Base-by-base conservation (phyloP, 1,140 invertebrate genomes). In the Dendrolimus kikuchii region DNA sequence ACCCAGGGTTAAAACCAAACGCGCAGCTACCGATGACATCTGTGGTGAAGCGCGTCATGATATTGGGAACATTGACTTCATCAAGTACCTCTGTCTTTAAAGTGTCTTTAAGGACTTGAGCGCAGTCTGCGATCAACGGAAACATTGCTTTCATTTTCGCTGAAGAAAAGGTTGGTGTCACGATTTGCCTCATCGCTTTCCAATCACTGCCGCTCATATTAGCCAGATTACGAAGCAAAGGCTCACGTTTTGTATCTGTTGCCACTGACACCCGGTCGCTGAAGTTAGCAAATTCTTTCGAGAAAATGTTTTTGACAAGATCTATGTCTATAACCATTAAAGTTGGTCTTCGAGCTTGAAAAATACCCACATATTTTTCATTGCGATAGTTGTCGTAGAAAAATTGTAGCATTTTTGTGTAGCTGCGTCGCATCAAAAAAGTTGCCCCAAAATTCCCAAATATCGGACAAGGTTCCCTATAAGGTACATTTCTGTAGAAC, bases 121-220 rank as follows among this genome's bases (percentile, higher is more conserved):
- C 72, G 58, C 82, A 83, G 39, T 85, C 77, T n/a, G 71, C 74
- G 37, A 86, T 68, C 23, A 85, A 63, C 43, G 81, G 77, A 55
- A 88, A 88, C 88, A 89, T 89, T 10, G 77, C 80, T 57, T 88
- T 88, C 77, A 88, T 88, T 64, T 88, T 88, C 38, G 77, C 84
- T 5, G 86, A 81, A 0, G 86, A 88, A 62, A 89, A 89, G 5
- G 86, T 82, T 5, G 86, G 87, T 5, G 83, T 79, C 0, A 88
- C 66, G 47, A 83, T 80, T 5, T 77, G 71, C 46, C 79, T 59
- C 71, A 88, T 81, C 5, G 77, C 65, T 58, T 85, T 87, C 88
- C 88, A 89, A 56, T 87, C 82, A 5, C 79, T 48, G 5, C 85
- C 88, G 42, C 82, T 79, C 81, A 87, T 85, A 47, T 85, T 86